Base-by-base conservation (phyloP, 1,140 invertebrate species). In the Drosophila repletoides region DNA sequence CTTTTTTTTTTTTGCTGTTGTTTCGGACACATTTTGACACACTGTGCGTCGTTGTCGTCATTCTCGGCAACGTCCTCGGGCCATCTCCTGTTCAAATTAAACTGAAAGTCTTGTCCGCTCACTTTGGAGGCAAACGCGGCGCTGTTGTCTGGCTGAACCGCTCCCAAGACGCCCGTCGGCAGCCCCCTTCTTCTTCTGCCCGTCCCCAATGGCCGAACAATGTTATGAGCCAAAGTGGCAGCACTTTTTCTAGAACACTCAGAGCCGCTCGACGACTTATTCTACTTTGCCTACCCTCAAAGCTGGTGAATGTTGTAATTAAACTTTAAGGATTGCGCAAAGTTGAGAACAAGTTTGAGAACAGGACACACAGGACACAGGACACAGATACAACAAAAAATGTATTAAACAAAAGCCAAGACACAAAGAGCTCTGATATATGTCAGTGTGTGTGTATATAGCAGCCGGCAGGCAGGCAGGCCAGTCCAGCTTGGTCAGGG, bases 41-140 rank as follows among this genome's bases (percentile, higher is more conserved):
- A n/a, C n/a, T n/a, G n/a, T n/a, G n/a, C 55, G 14, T 46, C 24
- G 6, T 56, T 28, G 12, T 51, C 46, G 41, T 52, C 34, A 22
- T 10, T 24, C 24, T 63, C 26, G 12, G 22, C 66, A 19, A 14
- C 40, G 21, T 43, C 67, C 60, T 38, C 52, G 52, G 45, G 60
- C 59, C 67, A 72, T 76, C 80, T 80, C 67, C 71, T 86, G 80
- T 86, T 86, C 80, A 84, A 84, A 84, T 84, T 80, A 86, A 84
- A 84, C 80, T 75, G 80, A 75, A 86, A 84, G 73, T 80, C 80
- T 84, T 84, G 79, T 79, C 71, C 41, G 43, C 45, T 36, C n/a
- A 12, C 33, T 49, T 49, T 49, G 14, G 29, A 45, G 53, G 34
- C 72, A 76, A n/a, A 68, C 65, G 48, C 70, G 60, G 38, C 45